Percentiles rank a stretch among this genome's conserved stretches.
Evolutionary conservation across 2,888 invertebrate genomes (phyloP).

Genomic region (Oscheius onirici): DNA sequence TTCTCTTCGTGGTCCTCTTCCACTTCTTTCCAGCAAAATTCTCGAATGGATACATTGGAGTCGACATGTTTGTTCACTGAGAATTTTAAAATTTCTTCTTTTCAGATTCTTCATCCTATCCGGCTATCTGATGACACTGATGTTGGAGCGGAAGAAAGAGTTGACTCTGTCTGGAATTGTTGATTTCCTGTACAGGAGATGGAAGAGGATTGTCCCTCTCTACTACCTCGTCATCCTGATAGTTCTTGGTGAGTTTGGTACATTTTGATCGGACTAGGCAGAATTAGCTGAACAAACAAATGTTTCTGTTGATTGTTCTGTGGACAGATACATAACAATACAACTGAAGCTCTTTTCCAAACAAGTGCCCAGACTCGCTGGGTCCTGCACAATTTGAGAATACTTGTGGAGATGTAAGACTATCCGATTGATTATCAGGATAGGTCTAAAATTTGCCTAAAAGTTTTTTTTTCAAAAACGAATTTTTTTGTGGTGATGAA

Average conservation of each 20-base stretch:
- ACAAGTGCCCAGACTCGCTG: too few species aligned
- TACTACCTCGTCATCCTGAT: background rate
- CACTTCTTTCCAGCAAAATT: slow-evolving; percentile 2
- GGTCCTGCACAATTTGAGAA: too few species aligned
- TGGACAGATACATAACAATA: background rate
- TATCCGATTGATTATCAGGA: too few species aligned
- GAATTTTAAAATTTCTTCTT: background rate
- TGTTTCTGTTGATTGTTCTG: background rate
- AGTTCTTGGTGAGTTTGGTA: background rate
- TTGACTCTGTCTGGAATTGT: background rate
- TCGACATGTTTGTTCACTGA: background rate
- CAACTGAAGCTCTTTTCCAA: background rate
- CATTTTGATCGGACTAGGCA: background rate
- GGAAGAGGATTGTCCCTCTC: background rate
- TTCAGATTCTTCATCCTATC: slow-evolving; percentile 4
- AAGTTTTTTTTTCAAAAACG: too few species aligned
- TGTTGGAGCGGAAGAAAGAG: background rate
- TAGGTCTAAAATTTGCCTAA: too few species aligned
- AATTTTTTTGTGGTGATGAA: too few species aligned
- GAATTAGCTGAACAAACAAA: too few species aligned
- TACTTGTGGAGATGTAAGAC: too few species aligned
- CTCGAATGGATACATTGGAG: background rate
- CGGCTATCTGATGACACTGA: slow-evolving; percentile 5
- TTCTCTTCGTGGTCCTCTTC: background rate
- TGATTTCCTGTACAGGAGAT: background rate